These are phyloP conservation scores for Polyommatus icarus DNA, from an alignment of 2,888 invertebrate genomes.

Conservation along the genomic window DNA sequence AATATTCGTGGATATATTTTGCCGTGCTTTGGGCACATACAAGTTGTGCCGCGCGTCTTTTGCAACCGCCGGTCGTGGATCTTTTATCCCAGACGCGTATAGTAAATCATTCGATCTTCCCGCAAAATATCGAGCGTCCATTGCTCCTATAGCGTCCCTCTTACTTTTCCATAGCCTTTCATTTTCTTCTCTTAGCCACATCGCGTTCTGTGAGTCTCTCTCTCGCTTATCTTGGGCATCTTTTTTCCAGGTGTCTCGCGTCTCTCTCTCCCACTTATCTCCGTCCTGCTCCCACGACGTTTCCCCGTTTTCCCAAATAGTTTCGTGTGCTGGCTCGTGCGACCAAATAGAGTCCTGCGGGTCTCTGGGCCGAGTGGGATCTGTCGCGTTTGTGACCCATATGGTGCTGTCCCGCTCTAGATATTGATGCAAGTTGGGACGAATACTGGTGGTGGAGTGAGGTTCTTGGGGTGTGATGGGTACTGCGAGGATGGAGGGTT, in stretches of 20 bases:
- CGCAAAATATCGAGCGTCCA: conserved; percentile 16
- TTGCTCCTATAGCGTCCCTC: background rate
- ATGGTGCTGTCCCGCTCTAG: conserved; percentile 68
- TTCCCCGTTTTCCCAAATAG: conserved; percentile 17
- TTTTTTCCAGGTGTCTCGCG: background rate
- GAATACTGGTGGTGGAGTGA: conserved; percentile 60
- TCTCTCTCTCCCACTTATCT: background rate
- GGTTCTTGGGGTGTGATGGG: conserved; percentile 57
- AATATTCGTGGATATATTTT: background rate
- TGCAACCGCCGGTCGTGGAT: background rate
- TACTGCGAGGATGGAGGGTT: conserved; percentile 57
- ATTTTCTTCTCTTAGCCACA: background rate
- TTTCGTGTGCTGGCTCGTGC: background rate
- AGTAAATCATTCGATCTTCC: background rate
- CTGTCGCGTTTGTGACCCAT: conserved; percentile 56
- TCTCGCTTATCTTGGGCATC: background rate
- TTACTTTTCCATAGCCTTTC: background rate
- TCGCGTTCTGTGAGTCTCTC: background rate
- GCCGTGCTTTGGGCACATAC: background rate
- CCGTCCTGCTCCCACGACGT: background rate
- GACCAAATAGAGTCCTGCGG: background rate
- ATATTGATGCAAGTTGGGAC: conserved; percentile 71
- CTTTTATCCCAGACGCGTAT: background rate
- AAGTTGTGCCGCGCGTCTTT: conserved; percentile 5
- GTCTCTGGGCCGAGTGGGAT: background rate